phyloP scores from a whole-genome alignment of 1,140 invertebrate species.

The Scaptodrosophila lebanonensis region DNA sequence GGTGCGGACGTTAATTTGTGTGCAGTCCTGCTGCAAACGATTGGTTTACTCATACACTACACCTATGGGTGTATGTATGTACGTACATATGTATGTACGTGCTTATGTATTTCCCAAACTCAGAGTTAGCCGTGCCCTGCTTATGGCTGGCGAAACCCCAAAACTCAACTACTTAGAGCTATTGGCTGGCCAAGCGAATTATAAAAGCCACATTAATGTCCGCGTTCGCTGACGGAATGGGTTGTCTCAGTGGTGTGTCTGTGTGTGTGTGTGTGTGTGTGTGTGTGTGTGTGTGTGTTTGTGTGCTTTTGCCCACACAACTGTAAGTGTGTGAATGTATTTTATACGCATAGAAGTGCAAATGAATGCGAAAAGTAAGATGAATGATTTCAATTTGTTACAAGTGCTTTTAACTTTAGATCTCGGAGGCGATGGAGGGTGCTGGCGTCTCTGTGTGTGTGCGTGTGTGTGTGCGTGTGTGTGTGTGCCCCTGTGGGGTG shows the following conservation, averaged over 20 bases:
- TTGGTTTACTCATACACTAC: too few relatives aligned
- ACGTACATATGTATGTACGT: slow-evolving; percentile 7
- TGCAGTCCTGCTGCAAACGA: too few relatives aligned
- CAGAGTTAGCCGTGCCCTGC: too few relatives aligned
- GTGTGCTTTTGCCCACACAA: neutral
- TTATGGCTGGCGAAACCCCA: too few relatives aligned
- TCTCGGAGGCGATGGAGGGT: slow-evolving; percentile 23
- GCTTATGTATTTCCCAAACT: neutral
- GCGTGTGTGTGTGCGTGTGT: slow-evolving; percentile 12
- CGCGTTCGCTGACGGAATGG: neutral
- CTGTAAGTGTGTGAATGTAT: slow-evolving; percentile 4
- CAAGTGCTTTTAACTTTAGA: slow-evolving; percentile 71
- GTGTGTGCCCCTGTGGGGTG: slow-evolving; percentile 2
- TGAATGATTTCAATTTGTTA: slow-evolving; percentile 74
- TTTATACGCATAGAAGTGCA: slow-evolving; percentile 24
- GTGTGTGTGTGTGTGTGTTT: slow-evolving; percentile 3
- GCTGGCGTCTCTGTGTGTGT: slow-evolving; percentile 7
- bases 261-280: slow-evolving; percentile 11
- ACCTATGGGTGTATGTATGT: too few relatives aligned
- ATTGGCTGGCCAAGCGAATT: slow-evolving; percentile 41
- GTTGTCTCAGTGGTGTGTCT: slow-evolving; percentile 3
- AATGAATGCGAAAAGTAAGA: slow-evolving; percentile 70
- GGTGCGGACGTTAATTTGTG: too few relatives aligned
- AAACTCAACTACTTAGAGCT: slow-evolving; percentile 35
- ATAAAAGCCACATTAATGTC: slow-evolving; percentile 35